Evolutionary conservation across 2,797 vertebrate genomes (phyloP), one percentile per base, ranked within the genome.

Genomic region (Sparidentex hasta): DNA sequence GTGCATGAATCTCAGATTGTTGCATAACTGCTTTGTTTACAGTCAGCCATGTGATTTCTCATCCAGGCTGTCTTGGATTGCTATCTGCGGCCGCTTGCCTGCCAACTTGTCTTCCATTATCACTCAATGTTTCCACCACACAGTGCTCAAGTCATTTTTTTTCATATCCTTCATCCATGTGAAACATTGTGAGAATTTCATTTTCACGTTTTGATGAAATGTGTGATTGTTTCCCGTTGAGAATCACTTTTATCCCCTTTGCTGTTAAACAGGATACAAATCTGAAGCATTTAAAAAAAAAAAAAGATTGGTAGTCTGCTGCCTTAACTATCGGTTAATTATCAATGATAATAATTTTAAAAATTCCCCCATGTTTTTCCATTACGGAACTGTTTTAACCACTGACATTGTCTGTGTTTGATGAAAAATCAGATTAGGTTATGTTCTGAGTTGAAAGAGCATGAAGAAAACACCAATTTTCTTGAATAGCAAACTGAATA

Each of bases 11-110:
- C 80, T 78, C 83, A 85, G 67, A 71, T 88, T 83, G 83, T 93
- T 91, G 88, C 93, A 90, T 90, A 94, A 93, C 87, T 65, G 90
- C 89, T 92, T 93, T 94, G 93, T 94, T 94, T 93, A 94, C 88
- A 91, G 82, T 89, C 62, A 65, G 83, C 88, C 90, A 90, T 90
- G 91, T 92, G 92, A 89, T 87, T 87, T 80, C 2, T 79, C 75
- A 77, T 67, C 41, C 85, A 80, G 66, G 41, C 71, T 78, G 73
- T 82, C 65, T 73, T 88, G 69, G 63, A 58, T 82, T 76, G 75
- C 68, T 57, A 52, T 84, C 77, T 80, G 76, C 71, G 63, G 58
- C 80, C 0, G 61, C 55, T 55, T 18, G 58, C 54, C 52, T 87
- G 78, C 72, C 68, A 80, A 71, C 43, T 62, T 75, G 44, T 56